Conservation (phyloP, 2,797 vertebrate species). For the Clamator glandarius region DNA sequence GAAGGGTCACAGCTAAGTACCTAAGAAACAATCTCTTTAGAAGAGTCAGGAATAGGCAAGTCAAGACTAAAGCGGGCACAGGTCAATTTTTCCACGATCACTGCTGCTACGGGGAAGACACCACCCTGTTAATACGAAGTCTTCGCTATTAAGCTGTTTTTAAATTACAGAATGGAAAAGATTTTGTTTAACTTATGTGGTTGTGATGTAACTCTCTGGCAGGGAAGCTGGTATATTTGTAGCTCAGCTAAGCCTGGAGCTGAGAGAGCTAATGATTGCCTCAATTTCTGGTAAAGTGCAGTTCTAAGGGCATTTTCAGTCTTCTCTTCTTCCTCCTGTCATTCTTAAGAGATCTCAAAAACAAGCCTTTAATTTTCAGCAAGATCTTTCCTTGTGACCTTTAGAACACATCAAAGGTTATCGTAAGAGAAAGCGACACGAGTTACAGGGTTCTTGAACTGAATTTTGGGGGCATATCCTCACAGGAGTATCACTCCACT, state of each 20-base stretch:
- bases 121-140: constrained; percentile 52
- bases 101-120: not conserved
- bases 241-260: not conserved
- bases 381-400: not conserved
- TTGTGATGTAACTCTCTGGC: not conserved
- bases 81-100: constrained; percentile 43
- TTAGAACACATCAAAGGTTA: not conserved
- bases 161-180: constrained; percentile 30
- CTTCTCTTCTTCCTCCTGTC: not conserved
- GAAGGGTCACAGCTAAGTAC: constrained; percentile 11
- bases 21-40: not conserved
- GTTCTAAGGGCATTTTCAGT: not conserved
- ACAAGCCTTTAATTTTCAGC: not conserved
- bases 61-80: constrained; percentile 30
- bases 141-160: constrained; percentile 1
- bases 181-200: constrained; percentile 7
- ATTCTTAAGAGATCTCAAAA: not conserved
- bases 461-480: not conserved
- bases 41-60: constrained; percentile 1
- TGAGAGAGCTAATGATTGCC: constrained; percentile 20
- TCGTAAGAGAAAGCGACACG: not conserved
- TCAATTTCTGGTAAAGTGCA: not conserved
- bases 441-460: not conserved
- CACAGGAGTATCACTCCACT: not conserved
- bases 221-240: not conserved